Percentiles rank a stretch among this genome's conserved stretches.
These are phyloP conservation scores for Ciconia boyciana DNA, from an alignment of 2,113 vertebrate species.

Conservation along the genomic window DNA sequence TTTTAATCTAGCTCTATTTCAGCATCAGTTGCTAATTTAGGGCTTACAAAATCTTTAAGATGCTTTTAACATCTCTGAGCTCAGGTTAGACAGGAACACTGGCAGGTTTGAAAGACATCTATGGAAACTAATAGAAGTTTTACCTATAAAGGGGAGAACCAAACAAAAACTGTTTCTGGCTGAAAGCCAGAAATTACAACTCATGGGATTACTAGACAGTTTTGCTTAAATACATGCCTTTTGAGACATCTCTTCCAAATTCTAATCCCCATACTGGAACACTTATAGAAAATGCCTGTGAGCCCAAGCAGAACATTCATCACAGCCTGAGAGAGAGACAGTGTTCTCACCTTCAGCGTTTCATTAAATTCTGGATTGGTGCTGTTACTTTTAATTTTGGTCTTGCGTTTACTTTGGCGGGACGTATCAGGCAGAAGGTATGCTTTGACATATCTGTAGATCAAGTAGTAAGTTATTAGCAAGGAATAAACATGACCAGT, in stretches of 20 bases:
- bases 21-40: neutral
- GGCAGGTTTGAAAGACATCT: neutral
- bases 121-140: neutral
- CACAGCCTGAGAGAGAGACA: neutral
- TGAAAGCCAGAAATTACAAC: neutral
- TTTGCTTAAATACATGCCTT: neutral
- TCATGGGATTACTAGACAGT: neutral
- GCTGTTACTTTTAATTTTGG: slow-evolving; percentile 90
- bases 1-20: neutral
- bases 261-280: neutral
- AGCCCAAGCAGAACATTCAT: neutral
- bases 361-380: slow-evolving; percentile 94
- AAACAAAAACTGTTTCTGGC: neutral
- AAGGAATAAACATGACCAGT: neutral
- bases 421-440: slow-evolving; percentile 97
- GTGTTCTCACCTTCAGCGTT: slow-evolving; percentile 83
- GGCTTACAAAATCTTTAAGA: neutral
- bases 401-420: slow-evolving; percentile 95
- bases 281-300: neutral
- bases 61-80: neutral
- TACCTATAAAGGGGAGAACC: neutral
- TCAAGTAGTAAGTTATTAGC: neutral
- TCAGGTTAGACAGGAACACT: neutral
- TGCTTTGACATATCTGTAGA: slow-evolving; percentile 90
- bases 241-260: neutral